Evolutionary conservation across 2,113 vertebrate species (phyloP).

Genomic region (Anguilla rostrata): DNA sequence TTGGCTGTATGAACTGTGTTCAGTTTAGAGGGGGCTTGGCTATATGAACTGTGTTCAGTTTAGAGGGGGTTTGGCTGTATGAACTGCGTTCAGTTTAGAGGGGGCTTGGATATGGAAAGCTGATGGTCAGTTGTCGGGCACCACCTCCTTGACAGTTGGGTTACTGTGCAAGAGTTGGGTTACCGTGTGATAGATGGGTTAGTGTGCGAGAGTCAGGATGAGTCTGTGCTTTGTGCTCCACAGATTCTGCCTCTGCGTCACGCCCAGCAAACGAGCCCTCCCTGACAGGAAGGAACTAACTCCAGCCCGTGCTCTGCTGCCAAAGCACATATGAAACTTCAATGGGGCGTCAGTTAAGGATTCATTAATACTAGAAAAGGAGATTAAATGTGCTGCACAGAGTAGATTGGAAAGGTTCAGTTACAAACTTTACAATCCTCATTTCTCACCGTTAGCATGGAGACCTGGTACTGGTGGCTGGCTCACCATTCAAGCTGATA

Average conservation of each 20-base stretch:
- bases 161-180: not conserved
- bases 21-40: no score
- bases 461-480: not conserved
- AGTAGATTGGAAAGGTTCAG: not conserved
- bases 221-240: not conserved
- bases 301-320: not conserved
- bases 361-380: not conserved
- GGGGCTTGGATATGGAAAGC: not conserved
- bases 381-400: not conserved
- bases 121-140: not conserved
- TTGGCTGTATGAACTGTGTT: no score
- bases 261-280: not conserved
- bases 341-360: not conserved
- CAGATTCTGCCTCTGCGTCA: not conserved
- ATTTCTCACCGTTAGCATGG: not conserved
- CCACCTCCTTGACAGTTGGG: not conserved
- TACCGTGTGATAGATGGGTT: not conserved
- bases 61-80: no score
- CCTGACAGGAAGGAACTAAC: not conserved
- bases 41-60: no score
- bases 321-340: not conserved
- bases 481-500: not conserved
- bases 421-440: not conserved
- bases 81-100: no score
- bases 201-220: not conserved